Base-by-base conservation (phyloP, 1,140 invertebrate genomes). In the Drosophila mojavensis region DNA sequence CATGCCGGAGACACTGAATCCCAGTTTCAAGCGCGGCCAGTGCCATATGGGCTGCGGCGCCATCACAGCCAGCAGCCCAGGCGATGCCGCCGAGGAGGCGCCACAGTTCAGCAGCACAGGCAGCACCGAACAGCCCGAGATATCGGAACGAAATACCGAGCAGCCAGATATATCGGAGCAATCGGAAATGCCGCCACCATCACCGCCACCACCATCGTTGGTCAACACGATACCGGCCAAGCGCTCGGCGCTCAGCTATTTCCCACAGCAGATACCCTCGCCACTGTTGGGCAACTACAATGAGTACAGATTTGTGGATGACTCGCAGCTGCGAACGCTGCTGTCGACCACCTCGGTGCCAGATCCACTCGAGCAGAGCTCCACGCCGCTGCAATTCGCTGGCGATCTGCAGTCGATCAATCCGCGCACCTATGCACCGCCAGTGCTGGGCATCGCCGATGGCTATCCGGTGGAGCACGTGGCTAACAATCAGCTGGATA, bases 1-100 rank as follows among this genome's bases (percentile, higher is more conserved):
- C 11, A 91, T 92, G 91, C 91, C 91, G 20, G 91, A 92, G 68
- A 78, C 90, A 2, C 70, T 92, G 13, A 77, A 73, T 65, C 85
- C 91, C 4, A 66, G 78, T 47, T 92, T 89, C 6, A 90, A 86
- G 47, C 81, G 77, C 6, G 77, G 79, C 5, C 86, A 81, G 48
- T 91, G 90, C 39, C 81, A 89, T 10, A 76, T 70, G 59, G 84
- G 81, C 41, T 90, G 90, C 43, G 68, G 79, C 0, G 60, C 68
- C 4, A 76, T 71, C 24, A 71, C 68, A 10, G 79, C 79, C 3
- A 28, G 33, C 5, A 63, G 63, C 2, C 51, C 62, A 20, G 30
- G 54, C 5, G 47, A 56, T 11, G 10, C 54, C 36, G 30, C 20
- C 9, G 58, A 39, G 15, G 59, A 55, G 10, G n/a, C 9, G 2